Percentiles rank a stretch among this genome's conserved stretches.
These are phyloP conservation scores for Perizoma flavofasciatum DNA, from an alignment of 2,888 invertebrate genomes.

Conservation along the genomic window DNA sequence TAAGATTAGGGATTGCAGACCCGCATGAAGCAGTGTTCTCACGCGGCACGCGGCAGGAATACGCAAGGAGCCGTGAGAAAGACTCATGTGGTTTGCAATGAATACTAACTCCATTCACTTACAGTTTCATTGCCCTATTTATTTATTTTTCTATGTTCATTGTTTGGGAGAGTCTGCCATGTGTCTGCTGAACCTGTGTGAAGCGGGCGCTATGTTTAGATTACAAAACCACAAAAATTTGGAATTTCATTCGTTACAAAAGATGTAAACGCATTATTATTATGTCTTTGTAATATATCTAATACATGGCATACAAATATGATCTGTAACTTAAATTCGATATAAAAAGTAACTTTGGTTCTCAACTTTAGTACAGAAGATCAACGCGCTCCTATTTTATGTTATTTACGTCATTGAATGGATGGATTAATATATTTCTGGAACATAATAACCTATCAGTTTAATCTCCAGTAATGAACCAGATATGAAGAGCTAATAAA, in stretches of 20 bases:
- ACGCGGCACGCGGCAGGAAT: conserved; percentile 62
- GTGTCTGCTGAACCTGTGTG: conserved; percentile 32
- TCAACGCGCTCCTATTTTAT: conserved; percentile 43
- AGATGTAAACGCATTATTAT: no score
- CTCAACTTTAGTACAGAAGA: conserved; percentile 41
- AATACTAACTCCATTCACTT: conserved; percentile 72
- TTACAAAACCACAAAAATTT: conserved; percentile 19
- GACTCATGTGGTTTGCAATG: conserved; percentile 66
- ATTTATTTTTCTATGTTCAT: conserved; percentile 42
- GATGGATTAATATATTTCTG: background rate
- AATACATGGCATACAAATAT: no score
- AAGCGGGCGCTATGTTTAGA: conserved; percentile 28
- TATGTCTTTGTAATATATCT: no score
- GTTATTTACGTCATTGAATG: background rate
- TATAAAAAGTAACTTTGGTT: no score
- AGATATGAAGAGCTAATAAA: conserved; percentile 3
- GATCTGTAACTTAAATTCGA: no score
- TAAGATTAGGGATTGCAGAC: conserved; percentile 38
- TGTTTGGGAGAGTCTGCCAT: conserved; percentile 41
- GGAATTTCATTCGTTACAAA: conserved; percentile 1
- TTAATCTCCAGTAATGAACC: conserved; percentile 3
- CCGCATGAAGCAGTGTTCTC: conserved; percentile 64
- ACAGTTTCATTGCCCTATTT: conserved; percentile 72
- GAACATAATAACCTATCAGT: background rate
- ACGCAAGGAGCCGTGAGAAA: conserved; percentile 75